Base-by-base conservation (phyloP, 2,113 vertebrate species). In the Trematocara nigrifrons region DNA sequence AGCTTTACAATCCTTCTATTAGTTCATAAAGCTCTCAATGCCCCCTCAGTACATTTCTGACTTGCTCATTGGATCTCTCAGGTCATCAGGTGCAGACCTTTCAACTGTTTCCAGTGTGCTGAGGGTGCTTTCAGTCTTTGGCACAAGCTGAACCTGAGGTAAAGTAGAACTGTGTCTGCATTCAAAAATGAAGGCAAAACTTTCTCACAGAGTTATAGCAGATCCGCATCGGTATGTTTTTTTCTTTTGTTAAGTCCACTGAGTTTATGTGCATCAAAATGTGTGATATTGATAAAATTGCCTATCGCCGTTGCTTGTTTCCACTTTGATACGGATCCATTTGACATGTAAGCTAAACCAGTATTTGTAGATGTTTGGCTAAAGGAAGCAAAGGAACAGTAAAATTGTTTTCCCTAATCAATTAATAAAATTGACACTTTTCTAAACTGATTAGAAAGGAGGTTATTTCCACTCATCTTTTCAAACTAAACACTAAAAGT, bases 251-350 rank as follows among this genome's bases (percentile, higher is more conserved):
- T 15, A 40, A 69, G n/a, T n/a, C n/a, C 64, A 6, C n/a, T 42
- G 35, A 69, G 64, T 22, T 69, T 40, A 69, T 22, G 35, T 42
- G 35, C 35, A 42, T 42, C 38, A 11, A 69, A 69, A 69, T 15
- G 7, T 69, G 7, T 20, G 6, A n/a, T 64, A 38, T 64, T n/a
- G 2, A 20, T 38, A 64, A 64, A n/a, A 12, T 35, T 3, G 57
- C 3, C 57, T 18, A 7, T 64, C 1, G 16, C 59, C 16, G 0
- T 0, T 5, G 10, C 64, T 45, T 42, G 5, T 69, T 42, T 22
- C 64, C 3, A 22, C n/a, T 69, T 69, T 66, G 35, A 38, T 66
- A 11, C 4, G 0, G n/a, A 42, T 69, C 35, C 11, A 40, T 69
- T 69, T 64, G 33, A 64, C 33, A 3, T 42, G 5, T 45, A 71